Base-by-base conservation (phyloP, 2,888 invertebrate species). In the Drosophila recens region DNA sequence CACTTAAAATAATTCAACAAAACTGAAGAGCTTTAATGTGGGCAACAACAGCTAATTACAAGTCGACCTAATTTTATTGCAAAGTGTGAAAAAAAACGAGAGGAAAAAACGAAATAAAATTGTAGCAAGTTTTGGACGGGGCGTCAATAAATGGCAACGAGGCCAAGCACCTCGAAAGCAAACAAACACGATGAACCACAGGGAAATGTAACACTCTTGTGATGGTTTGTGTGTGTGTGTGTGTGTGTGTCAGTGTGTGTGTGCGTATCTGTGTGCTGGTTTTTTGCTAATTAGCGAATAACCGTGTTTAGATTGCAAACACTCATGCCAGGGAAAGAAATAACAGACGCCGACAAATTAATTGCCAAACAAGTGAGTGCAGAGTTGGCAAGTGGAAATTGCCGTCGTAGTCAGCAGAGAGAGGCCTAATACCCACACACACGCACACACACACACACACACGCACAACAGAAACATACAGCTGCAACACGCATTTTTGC, bases 231-330 rank as follows among this genome's bases (percentile, higher is more conserved):
- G 36, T 36, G 36, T 36, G 5, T 42, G 42, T 36, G 30, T 34
- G 53, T 72, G 23, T 71, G 3, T 56, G 52, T 64, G 42, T 20
- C 3, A 68, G 3, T 56, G 49, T 64, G 42, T 20, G 2, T 61
- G 51, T 63, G 58, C 56, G 33, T 75, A 48, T 70, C 46, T 74
- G 80, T 80, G 74, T 76, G 85, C 76, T 85, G 80, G 85, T 87
- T 86, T 89, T 85, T 88, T 87, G 82, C 88, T 87, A 87, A 88
- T 90, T 90, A 88, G 88, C 87, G 87, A 88, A 86, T 90, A 90
- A 90, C 90, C 89, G 83, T 89, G 88, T 90, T 90, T 90, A 90
- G 88, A 90, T 90, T 90, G 90, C 85, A 82, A 87, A 86, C 90
- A 90, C 90, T 90, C 85, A 90, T 83, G 87, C 77, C 86, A 75